These are phyloP conservation scores for Creontiades dilutus DNA, from an alignment of 2,888 invertebrate species.

Conservation along the genomic window DNA sequence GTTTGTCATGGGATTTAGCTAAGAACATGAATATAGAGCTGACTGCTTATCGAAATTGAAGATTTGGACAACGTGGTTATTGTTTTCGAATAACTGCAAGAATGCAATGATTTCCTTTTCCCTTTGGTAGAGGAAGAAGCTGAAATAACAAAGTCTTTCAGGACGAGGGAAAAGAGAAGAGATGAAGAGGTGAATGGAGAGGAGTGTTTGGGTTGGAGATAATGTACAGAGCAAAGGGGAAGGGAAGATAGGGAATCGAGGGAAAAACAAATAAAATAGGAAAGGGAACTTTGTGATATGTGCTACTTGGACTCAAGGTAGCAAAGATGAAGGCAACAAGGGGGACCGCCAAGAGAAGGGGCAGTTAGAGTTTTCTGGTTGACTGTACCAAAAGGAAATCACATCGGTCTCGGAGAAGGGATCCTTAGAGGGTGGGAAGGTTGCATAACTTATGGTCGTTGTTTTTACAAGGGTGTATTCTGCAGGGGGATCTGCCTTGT, in stretches of 20 bases:
- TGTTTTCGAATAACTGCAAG: no score
- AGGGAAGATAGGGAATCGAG: not conserved
- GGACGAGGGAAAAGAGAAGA: no score
- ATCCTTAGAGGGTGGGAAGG: conserved; percentile 48
- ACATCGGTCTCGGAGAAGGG: conserved; percentile 58
- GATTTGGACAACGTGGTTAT: no score
- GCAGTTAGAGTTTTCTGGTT: conserved; percentile 51
- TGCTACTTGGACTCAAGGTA: conserved; percentile 27
- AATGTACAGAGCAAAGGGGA: not conserved
- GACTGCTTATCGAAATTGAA: no score
- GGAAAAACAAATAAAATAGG: conserved; percentile 29
- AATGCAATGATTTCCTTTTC: no score
- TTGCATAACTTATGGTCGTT: conserved; percentile 73
- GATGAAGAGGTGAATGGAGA: not conserved
- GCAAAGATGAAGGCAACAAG: conserved; percentile 43
- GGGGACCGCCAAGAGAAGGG: conserved; percentile 28
- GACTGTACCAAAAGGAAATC: conserved; percentile 73
- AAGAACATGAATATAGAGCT: no score
- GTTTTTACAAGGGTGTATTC: conserved; percentile 71
- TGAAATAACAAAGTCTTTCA: no score
- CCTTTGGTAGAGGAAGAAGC: no score
- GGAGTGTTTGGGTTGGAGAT: conserved; percentile 9
- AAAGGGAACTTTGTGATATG: conserved; percentile 8
- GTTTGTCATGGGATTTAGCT: no score
- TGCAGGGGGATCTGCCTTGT: not conserved